Evolutionary conservation across 2,797 vertebrate genomes (phyloP).

Genomic region (Galago senegalensis): DNA sequence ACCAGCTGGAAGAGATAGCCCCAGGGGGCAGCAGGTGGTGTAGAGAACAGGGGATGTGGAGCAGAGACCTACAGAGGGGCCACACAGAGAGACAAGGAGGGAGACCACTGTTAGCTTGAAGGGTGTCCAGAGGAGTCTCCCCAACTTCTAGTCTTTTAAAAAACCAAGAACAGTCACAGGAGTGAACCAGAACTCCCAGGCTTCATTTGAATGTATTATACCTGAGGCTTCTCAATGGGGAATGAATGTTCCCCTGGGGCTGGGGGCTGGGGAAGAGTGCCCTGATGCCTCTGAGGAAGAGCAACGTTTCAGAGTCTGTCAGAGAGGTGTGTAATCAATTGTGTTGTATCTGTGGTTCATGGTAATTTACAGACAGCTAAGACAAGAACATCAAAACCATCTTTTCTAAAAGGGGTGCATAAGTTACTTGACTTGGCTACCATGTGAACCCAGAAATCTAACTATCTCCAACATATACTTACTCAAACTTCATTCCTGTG

Average conservation of each 20-base stretch:
- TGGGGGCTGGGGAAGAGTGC: fast-evolving
- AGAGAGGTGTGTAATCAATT: not conserved
- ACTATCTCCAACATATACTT: not conserved
- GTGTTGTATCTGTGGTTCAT: not conserved
- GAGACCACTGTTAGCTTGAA: not conserved
- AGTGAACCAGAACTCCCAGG: not conserved
- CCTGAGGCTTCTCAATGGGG: not conserved
- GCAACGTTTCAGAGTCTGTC: not conserved
- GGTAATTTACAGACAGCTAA: not conserved
- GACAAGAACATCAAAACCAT: not conserved
- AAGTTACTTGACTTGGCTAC: not conserved
- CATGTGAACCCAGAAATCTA: not conserved
- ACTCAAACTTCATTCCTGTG: not conserved
- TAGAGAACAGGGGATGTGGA: not conserved
- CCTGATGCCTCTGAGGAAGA: not conserved
- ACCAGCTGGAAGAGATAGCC: not conserved
- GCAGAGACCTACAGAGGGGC: not conserved
- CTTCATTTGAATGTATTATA: not conserved
- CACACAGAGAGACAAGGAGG: not conserved
- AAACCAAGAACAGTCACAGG: not conserved
- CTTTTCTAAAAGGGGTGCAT: not conserved
- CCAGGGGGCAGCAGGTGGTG: not conserved
- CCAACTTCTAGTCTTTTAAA: not conserved
- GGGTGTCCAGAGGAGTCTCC: not conserved
- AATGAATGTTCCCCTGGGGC: not conserved